Evolutionary conservation across 2,888 invertebrate species (phyloP).

Genomic region (Plusia festucae): DNA sequence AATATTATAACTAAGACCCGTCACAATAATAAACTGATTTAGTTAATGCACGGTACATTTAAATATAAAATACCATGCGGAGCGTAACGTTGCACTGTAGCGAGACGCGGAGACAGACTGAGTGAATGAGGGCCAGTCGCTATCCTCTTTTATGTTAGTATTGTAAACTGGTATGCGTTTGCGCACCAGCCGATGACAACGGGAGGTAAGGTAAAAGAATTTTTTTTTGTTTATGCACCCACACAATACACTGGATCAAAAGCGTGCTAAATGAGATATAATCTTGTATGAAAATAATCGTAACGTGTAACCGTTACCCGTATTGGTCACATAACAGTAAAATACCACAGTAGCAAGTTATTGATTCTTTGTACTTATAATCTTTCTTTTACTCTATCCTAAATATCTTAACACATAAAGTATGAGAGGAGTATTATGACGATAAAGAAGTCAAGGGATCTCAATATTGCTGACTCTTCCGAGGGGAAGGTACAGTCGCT

Average conservation of each 20-base stretch:
- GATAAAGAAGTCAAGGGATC: background rate
- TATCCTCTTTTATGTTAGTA: conserved; percentile 86
- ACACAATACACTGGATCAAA: conserved; percentile 61
- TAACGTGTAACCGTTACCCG: conserved; percentile 59
- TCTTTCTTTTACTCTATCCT: background rate
- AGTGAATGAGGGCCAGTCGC: conserved; percentile 81
- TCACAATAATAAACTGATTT: conserved; percentile 38
- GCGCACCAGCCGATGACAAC: conserved; percentile 70
- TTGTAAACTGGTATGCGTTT: conserved; percentile 82
- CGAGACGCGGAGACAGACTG: conserved; percentile 76
- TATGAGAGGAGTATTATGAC: background rate
- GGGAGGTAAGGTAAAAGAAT: conserved; percentile 69
- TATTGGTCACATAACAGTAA: conserved; percentile 64
- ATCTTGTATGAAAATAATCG: conserved; percentile 65
- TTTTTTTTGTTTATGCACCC: conserved; percentile 67
- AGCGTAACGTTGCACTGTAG: conserved; percentile 67
- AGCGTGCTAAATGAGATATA: conserved; percentile 63
- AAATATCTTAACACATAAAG: background rate
- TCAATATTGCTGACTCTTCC: background rate
- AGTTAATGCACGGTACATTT: conserved; percentile 48
- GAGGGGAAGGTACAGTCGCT: conserved; percentile 17
- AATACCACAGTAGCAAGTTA: conserved; percentile 16
- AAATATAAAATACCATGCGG: conserved; percentile 46
- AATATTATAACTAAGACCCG: conserved; percentile 24
- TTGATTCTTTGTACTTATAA: conserved; percentile 3